Conservation (phyloP, 2,113 vertebrate species). For the Prolemur simus region DNA sequence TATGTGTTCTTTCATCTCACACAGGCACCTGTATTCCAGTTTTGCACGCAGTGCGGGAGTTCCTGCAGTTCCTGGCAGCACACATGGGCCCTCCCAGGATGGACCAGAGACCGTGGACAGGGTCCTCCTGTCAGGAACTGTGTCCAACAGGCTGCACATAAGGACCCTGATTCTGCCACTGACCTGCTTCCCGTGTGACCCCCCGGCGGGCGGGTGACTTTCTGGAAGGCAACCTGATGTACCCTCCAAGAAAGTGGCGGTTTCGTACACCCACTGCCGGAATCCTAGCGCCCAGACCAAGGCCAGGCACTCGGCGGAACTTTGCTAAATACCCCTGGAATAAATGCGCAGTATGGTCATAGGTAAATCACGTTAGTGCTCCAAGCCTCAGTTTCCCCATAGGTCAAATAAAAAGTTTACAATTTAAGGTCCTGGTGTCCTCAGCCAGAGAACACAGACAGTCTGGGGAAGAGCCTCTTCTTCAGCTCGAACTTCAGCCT, state of each 20-base stretch:
- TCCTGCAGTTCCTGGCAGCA: neutral
- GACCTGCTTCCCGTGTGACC: too few relatives aligned
- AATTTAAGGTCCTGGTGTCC: neutral
- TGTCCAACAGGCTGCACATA: neutral
- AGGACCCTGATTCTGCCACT: neutral
- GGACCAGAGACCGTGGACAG: neutral
- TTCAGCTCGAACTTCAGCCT: neutral
- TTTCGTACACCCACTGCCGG: neutral
- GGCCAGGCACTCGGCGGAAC: neutral
- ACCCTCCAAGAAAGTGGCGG: neutral
- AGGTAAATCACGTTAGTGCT: too few relatives aligned
- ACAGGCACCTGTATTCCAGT: neutral
- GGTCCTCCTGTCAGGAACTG: too few relatives aligned
- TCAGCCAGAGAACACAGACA: neutral
- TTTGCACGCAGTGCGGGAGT: neutral
- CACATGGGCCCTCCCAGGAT: neutral
- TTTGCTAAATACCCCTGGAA: too few relatives aligned
- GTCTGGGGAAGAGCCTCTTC: too few relatives aligned
- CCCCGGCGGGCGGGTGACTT: neutral
- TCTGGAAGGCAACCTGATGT: neutral
- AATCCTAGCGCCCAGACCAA: neutral
- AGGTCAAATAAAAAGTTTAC: neutral
- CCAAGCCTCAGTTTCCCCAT: neutral
- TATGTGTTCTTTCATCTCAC: neutral
- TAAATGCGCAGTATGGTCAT: too few relatives aligned